These are phyloP conservation scores for Carlito syrichta DNA, from an alignment of 2,113 vertebrate genomes.

Conservation along the genomic window DNA sequence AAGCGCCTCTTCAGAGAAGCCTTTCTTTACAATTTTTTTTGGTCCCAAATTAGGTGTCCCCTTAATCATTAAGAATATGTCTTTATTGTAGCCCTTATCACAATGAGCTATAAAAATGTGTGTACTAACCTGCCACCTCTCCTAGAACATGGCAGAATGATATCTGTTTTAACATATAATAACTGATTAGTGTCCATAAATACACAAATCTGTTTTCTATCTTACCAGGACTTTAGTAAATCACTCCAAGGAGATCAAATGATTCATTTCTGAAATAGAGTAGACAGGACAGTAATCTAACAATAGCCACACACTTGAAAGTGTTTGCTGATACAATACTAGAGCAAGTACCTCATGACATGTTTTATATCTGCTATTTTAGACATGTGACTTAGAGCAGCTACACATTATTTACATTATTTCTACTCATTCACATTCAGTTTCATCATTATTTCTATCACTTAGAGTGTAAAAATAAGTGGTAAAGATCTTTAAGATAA, in stretches of 20 bases:
- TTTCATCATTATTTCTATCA: background rate
- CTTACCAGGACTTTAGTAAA: background rate
- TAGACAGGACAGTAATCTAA: background rate
- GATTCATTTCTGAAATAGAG: background rate
- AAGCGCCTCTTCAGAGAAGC: background rate
- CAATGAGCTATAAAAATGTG: background rate
- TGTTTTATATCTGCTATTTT: background rate
- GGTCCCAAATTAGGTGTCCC: background rate
- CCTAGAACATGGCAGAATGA: background rate
- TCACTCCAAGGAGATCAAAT: background rate
- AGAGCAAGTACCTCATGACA: background rate
- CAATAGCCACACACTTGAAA: background rate
- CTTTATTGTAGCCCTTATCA: background rate
- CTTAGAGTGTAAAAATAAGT: background rate
- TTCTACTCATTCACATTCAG: background rate
- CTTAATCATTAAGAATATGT: background rate
- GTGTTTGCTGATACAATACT: background rate
- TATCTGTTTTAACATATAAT: background rate
- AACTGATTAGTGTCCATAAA: background rate
- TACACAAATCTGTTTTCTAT: background rate
- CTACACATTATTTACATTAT: background rate
- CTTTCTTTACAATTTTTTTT: background rate
- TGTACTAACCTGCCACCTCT: background rate
- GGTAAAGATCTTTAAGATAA: background rate
- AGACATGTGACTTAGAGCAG: background rate